A percentile compares a stretch with the other conserved stretches of the same genome.
These are phyloP conservation scores for Spea multiplicata DNA, from an alignment of 2,113 vertebrate species.

Conservation along the genomic window DNA sequence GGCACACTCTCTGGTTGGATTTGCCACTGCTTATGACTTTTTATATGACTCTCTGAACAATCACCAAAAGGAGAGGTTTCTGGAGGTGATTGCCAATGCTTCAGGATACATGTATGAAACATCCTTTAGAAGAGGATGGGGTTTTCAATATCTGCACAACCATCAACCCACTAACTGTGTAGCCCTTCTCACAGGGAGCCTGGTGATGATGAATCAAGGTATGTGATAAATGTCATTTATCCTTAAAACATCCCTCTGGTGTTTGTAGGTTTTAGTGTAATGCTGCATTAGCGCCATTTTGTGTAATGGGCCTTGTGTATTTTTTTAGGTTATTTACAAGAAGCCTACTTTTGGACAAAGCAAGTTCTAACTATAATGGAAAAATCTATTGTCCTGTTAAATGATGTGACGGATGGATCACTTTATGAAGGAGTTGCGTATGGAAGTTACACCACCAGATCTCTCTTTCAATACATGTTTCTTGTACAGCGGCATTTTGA, in stretches of 20 bases:
- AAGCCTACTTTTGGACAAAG: slow-evolving; percentile 95
- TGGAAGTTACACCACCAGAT: slow-evolving; percentile 93
- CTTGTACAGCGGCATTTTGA: slow-evolving; percentile 92
- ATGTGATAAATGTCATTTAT: slow-evolving; percentile 39
- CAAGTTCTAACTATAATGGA: slow-evolving; percentile 95
- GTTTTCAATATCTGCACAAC: slow-evolving; percentile 97
- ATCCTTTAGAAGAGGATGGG: slow-evolving; percentile 91
- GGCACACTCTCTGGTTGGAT: slow-evolving; percentile 93
- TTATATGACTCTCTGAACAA: slow-evolving; percentile 87
- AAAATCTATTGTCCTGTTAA: slow-evolving; percentile 88
- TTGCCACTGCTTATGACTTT: slow-evolving; percentile 97
- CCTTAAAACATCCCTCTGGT: not conserved
- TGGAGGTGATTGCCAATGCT: slow-evolving; percentile 92
- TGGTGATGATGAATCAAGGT: slow-evolving; percentile 97
- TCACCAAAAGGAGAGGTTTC: slow-evolving; percentile 86
- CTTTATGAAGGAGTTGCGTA: slow-evolving; percentile 96
- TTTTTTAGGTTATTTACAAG: slow-evolving; percentile 87
- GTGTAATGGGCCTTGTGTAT: slow-evolving; percentile 12
- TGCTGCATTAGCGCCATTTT: not conserved
- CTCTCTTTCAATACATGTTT: slow-evolving; percentile 94
- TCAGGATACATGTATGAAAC: slow-evolving; percentile 93
- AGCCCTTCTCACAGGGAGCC: slow-evolving; percentile 90
- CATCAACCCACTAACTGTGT: slow-evolving; percentile 98
- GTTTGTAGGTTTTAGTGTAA: not conserved
- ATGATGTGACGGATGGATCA: slow-evolving; percentile 89